phyloP scores from a whole-genome alignment of 1,140 invertebrate species.

The Muscidifurax raptorellus region DNA sequence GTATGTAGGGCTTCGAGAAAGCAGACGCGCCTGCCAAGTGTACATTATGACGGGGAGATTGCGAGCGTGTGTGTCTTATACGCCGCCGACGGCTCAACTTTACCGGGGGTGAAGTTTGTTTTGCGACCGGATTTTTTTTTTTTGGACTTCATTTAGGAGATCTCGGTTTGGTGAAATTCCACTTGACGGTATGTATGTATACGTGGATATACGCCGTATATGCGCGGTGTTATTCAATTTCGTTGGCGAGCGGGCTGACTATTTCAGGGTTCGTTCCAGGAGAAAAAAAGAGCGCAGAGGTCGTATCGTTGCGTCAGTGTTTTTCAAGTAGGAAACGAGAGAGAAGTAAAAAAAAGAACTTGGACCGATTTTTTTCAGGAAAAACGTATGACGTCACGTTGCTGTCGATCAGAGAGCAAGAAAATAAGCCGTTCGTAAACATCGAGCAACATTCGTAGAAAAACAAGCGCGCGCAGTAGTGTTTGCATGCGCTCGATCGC shows the following conservation, averaged over 20 bases:
- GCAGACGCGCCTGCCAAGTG: conserved; percentile 2
- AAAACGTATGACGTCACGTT: no score
- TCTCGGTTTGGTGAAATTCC: not conserved
- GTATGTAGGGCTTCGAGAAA: no score
- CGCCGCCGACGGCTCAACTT: not conserved
- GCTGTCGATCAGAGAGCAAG: no score
- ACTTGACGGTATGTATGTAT: not conserved
- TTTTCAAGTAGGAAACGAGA: no score
- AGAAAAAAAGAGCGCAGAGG: no score
- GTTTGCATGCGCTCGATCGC: no score
- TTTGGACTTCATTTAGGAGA: not conserved
- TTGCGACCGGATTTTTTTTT: not conserved
- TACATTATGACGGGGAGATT: not conserved
- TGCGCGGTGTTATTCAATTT: conserved; percentile 16
- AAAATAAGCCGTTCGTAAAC: no score
- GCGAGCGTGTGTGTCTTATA: not conserved
- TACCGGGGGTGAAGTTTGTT: not conserved
- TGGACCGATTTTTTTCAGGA: no score
- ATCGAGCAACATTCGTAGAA: not conserved
- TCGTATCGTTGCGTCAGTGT: no score
- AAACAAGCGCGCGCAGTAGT: no score
- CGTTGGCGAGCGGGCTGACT: not conserved
- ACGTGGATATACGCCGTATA: not conserved
- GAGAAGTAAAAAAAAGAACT: not conserved
- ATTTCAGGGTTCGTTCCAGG: not conserved